Percentiles rank a stretch among this genome's conserved stretches.
phyloP scores from a whole-genome alignment of 2,888 invertebrate species.

The Lymantria monacha region DNA sequence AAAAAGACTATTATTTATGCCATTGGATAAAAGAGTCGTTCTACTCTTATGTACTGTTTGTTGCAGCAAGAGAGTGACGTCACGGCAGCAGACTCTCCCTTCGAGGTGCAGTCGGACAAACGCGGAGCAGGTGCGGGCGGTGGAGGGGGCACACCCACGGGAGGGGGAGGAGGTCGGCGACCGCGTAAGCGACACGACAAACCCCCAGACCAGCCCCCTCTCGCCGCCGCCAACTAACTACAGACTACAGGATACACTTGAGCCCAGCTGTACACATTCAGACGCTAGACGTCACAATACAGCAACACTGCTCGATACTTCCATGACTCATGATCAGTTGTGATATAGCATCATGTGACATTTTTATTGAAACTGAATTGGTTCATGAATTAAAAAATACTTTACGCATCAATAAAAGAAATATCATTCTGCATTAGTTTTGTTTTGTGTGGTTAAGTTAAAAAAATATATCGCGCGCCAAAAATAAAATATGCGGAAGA shows the following conservation, averaged over 20 bases:
- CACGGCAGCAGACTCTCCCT: constrained; percentile 78
- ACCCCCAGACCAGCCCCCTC: constrained; percentile 58
- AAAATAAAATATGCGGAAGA: too few relatives aligned
- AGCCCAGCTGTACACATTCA: not conserved
- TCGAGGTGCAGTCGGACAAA: constrained; percentile 83
- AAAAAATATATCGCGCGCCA: too few relatives aligned
- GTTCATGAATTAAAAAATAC: too few relatives aligned
- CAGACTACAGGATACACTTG: not conserved
- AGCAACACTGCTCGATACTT: not conserved
- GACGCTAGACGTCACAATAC: not conserved
- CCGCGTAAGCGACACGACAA: constrained; percentile 66
- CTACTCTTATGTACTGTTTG: not conserved
- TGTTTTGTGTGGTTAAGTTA: too few relatives aligned
- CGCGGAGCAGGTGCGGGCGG: constrained; percentile 79
- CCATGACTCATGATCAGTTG: not conserved
- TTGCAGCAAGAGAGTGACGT: constrained; percentile 67
- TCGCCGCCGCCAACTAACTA: constrained; percentile 38
- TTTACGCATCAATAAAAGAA: too few relatives aligned
- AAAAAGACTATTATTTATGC: too few relatives aligned
- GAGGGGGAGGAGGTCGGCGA: constrained; percentile 70
- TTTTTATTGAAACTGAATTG: not conserved
- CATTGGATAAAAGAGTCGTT: too few relatives aligned
- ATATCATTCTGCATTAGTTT: too few relatives aligned
- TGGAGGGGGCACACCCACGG: constrained; percentile 69
- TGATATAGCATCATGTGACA: not conserved